phyloP scores from a whole-genome alignment of 30 jellyfish, hydroid and myxozoan species.

The Chrysaora quinquecirrha region DNA sequence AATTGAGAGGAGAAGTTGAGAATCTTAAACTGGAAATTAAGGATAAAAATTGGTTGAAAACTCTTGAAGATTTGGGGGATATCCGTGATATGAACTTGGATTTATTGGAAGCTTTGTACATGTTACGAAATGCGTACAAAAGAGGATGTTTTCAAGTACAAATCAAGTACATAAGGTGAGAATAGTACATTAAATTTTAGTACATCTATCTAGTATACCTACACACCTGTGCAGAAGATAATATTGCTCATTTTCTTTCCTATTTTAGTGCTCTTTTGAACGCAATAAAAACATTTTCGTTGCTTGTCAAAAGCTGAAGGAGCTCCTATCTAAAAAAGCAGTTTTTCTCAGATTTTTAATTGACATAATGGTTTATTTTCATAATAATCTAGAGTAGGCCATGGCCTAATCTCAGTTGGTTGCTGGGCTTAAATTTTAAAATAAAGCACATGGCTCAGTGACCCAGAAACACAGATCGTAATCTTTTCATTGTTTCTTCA shows the following conservation, averaged over 20 bases:
- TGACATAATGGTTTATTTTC: no score
- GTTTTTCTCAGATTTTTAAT: no score
- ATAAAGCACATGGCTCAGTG: background rate
- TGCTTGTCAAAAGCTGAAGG: no score
- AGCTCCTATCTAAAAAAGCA: no score
- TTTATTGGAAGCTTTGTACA: slow-evolving; percentile 82
- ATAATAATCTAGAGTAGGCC: no score
- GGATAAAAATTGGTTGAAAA: slow-evolving; percentile 67
- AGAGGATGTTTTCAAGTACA: slow-evolving; percentile 61
- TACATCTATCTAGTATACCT: no score
- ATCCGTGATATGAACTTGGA: slow-evolving; percentile 62
- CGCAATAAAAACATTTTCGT: no score
- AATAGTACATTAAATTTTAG: no score
- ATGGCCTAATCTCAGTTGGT: background rate
- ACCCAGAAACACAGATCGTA: background rate
- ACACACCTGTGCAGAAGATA: no score
- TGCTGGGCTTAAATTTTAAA: no score
- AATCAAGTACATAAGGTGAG: slow-evolving; percentile 23
- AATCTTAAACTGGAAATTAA: slow-evolving; percentile 53
- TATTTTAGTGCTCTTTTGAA: no score
- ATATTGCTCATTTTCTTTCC: no score
- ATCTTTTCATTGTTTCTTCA: background rate
- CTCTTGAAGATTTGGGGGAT: slow-evolving; percentile 72
- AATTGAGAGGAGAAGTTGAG: slow-evolving; percentile 63
- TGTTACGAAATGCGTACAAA: slow-evolving; percentile 83